phyloP scores from a whole-genome alignment of 2,888 invertebrate species.

The Himalopsyche tibetana region DNA sequence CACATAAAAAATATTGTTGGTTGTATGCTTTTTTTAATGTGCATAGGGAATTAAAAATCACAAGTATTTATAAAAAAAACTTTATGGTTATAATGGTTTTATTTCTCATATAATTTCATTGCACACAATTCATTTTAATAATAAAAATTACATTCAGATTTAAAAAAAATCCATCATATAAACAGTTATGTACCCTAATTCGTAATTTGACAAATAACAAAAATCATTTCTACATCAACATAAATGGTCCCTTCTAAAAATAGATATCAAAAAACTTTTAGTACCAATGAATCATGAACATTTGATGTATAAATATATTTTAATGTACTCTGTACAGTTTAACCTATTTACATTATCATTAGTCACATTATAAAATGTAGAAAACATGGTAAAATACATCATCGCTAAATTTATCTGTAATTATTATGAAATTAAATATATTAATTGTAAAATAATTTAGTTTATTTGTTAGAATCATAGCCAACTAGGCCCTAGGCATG shows the following conservation, averaged over 20 bases:
- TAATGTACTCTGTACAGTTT: slow-evolving; percentile 31
- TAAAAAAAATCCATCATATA: not conserved
- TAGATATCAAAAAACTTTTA: not conserved
- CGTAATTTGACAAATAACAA: slow-evolving; percentile 5
- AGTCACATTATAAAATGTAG: slow-evolving; percentile 24
- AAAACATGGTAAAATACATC: slow-evolving; percentile 25
- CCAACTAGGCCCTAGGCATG: slow-evolving; percentile 75
- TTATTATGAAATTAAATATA: slow-evolving; percentile 20
- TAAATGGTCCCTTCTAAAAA: slow-evolving; percentile 19
- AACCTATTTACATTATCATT: slow-evolving; percentile 1
- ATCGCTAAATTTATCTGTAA: slow-evolving; percentile 15
- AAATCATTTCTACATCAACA: slow-evolving; percentile 10
- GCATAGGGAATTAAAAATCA: not conserved
- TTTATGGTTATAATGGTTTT: slow-evolving; percentile 16
- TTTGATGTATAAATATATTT: slow-evolving; percentile 14
- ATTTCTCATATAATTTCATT: slow-evolving; percentile 23
- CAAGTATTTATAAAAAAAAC: not conserved
- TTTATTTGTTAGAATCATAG: slow-evolving; percentile 67
- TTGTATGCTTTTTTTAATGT: not conserved
- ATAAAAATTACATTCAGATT: not conserved
- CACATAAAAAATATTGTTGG: too few relatives aligned
- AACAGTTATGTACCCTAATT: slow-evolving; percentile 2
- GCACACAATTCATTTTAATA: slow-evolving; percentile 9
- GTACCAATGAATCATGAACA: slow-evolving; percentile 22
- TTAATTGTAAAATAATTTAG: slow-evolving; percentile 25